Base-by-base conservation (phyloP, 2,888 invertebrate genomes). In the Erebia epiphron region DNA sequence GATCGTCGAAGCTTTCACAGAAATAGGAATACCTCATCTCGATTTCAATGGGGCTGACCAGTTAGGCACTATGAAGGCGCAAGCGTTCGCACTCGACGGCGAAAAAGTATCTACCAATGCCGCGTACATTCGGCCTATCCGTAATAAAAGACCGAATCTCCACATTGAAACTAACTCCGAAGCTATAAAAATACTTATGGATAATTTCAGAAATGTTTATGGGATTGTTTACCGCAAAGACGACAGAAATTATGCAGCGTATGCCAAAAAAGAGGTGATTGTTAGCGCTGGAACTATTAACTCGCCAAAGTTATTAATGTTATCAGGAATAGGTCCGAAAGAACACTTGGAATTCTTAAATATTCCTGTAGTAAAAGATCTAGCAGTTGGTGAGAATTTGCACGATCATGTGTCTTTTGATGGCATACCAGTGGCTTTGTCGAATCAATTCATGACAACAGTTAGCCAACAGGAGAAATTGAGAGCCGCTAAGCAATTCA, bases 61-160 rank as follows among this genome's bases (percentile, higher is more conserved):
- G 80, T 76, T 94, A 7, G 95, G 95, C 0, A 92, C 94, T 0
- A 95, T 94, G 90, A 87, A 94, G 66, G 80, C 94, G 0, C 96
- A 96, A 80, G 87, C 93, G 0, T 93, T 95, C 0, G 81, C 94
- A 0, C 82, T 89, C 50, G 85, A 94, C 72, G 96, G 96, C 0
- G 83, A 87, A 76, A 89, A 96, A 69, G 87, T 92, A 14, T 96
- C 95, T 14, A 91, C 95, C 0, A 96, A 96, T 79, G 89, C 84
- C 0, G 96, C 95, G 0, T 96, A 94, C 78, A 94, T 96, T n/a
- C 86, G 94, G 73, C 96, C 96, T 0, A 94, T 96, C 26, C 86
- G 96, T 49, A 84, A 92, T 56, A 93, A 79, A 71, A 76, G 90
- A 56, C 80, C 95, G 7, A 95, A 95, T 78, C 83, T 95, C 5